phyloP scores from a whole-genome alignment of 1,140 invertebrate species.

The Bicyclus anynana region DNA sequence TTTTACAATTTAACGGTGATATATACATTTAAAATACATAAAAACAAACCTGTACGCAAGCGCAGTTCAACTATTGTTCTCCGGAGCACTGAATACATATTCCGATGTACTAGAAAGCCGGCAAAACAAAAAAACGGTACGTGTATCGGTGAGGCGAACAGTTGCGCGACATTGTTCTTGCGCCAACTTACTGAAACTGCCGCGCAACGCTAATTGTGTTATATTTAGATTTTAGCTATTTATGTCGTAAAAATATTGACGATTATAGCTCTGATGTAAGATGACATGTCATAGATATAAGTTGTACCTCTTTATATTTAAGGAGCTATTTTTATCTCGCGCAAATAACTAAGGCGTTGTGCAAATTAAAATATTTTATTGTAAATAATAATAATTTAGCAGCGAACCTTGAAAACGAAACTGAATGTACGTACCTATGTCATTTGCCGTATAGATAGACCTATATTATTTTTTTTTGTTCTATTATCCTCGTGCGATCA shows the following conservation, averaged over 20 bases:
- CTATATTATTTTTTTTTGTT: too few species aligned
- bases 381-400: too few species aligned
- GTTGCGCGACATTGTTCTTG: conserved; percentile 26
- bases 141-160: conserved; percentile 8
- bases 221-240: conserved; percentile 29
- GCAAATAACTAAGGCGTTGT: too few species aligned
- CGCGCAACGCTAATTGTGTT: conserved; percentile 15
- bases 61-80: conserved; percentile 11
- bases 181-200: conserved; percentile 26
- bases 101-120: conserved; percentile 1
- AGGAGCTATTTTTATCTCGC: too few species aligned
- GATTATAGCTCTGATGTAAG: neutral
- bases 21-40: neutral
- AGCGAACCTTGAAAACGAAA: too few species aligned
- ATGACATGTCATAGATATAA: neutral
- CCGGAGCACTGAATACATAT: conserved; percentile 23
- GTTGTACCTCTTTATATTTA: too few species aligned
- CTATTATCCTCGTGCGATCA: too few species aligned
- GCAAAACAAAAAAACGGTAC: conserved; percentile 1
- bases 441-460: too few species aligned
- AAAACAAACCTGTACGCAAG: conserved; percentile 7
- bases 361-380: too few species aligned
- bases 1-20: too few species aligned
- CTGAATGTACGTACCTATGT: too few species aligned
- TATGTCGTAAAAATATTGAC: conserved; percentile 18